Evolutionary conservation across 2,113 vertebrate genomes (phyloP), one percentile per base, ranked within the genome.

Genomic region (Cercocebus atys): DNA sequence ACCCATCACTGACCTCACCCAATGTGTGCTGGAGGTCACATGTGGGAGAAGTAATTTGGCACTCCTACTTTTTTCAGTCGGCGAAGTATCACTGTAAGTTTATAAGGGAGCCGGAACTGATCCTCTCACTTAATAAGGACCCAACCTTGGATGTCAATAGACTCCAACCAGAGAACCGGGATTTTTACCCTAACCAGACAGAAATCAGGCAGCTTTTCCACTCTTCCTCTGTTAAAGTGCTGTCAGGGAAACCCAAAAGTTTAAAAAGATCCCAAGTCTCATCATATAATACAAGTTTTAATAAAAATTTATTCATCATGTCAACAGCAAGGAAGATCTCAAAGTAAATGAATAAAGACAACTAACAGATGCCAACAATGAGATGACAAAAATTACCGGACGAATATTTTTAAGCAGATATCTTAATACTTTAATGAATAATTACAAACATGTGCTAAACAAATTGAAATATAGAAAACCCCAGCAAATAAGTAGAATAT

Each of bases 51-150:
- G 57, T 18, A 55, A 18, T 10, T 30, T 76, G 43, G 4, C 8
- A 25, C 14, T 47, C 5, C 8, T 6, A 0, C 2, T 10, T 23
- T 35, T 55, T 72, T 83, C 6, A 45, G 0, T 22, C 2, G 23
- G 13, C 43, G 7, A 40, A 4, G 10, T 32, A 30, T 22, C 12
- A 66, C 8, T 5, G 3, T 35, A 13, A 17, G 13, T 0, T 0
- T 50, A 32, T 13, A 52, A 32, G 35, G 32, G 14, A 13, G 2
- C 10, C n/a, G 8, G 7, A 72, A 91, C 8, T 23, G 4, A 17
- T 32, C 11, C 7, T 18, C 6, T 22, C 5, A 2, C 7, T 38
- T 7, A 68, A 4, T 12, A 32, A 68, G 5, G 8, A 38, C 38
- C 3, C 47, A 68, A 27, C 1, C 7, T 16, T 64, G 16, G 0